Evolutionary conservation across 2,797 vertebrate genomes (phyloP).

Genomic region (Centroberyx gerrardi): DNA sequence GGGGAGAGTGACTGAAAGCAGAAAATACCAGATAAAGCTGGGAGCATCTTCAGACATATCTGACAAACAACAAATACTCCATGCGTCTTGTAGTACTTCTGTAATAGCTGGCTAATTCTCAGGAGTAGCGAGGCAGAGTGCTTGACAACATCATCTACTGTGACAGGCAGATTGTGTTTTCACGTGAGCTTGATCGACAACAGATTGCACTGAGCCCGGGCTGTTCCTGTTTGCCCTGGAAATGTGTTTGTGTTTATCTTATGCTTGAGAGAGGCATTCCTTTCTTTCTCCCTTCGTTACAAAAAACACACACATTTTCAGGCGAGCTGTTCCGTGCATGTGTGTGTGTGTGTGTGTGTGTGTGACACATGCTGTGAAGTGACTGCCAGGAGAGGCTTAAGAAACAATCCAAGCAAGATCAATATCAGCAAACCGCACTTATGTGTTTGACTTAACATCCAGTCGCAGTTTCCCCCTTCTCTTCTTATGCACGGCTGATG

Average conservation of each 20-base stretch:
- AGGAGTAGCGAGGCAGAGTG: conserved; percentile 77
- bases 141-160: conserved; percentile 87
- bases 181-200: conserved; percentile 83
- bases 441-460: conserved; percentile 80
- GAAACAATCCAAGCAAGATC: conserved; percentile 82
- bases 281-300: conserved; percentile 69
- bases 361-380: conserved; percentile 76
- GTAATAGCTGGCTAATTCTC: conserved; percentile 83
- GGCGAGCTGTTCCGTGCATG: conserved; percentile 45
- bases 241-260: conserved; percentile 86
- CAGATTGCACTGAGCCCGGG: conserved; percentile 81
- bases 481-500: conserved; percentile 62
- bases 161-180: conserved; percentile 88
- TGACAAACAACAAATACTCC: conserved; percentile 66
- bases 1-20: conserved; percentile 66
- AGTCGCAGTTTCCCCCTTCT: conserved; percentile 69
- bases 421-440: conserved; percentile 82
- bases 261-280: conserved; percentile 76
- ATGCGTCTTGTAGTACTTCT: conserved; percentile 61
- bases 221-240: conserved; percentile 84
- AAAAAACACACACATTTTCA: conserved; percentile 67
- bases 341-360: conserved; percentile 12
- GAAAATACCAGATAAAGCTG: conserved; percentile 72
- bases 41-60: conserved; percentile 70
- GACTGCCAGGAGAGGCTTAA: conserved; percentile 81